These are phyloP conservation scores for Anser brachyrhynchus DNA, from an alignment of 2,113 vertebrate genomes.

Conservation along the genomic window DNA sequence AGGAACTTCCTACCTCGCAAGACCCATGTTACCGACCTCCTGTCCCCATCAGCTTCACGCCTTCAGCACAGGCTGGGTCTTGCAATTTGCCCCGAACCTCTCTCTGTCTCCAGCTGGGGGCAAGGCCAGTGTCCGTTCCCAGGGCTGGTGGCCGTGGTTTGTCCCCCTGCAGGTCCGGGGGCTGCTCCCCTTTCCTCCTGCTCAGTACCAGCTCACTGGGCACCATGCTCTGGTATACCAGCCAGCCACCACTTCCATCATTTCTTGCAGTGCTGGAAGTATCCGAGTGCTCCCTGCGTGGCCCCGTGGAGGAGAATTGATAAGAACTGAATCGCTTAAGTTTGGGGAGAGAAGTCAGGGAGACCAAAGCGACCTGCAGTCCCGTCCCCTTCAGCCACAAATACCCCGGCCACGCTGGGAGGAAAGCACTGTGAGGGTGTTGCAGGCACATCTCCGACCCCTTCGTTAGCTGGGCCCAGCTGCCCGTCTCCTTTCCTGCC, in stretches of 20 bases:
- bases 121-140: accelerated
- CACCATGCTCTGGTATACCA: neutral
- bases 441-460: neutral
- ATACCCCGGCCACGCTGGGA: neutral
- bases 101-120: neutral
- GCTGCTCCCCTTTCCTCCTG: neutral
- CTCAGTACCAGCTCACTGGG: neutral
- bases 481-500: neutral
- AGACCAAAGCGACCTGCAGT: neutral
- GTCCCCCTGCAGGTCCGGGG: neutral
- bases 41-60: neutral
- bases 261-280: neutral
- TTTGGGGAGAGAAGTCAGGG: neutral
- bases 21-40: neutral
- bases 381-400: neutral
- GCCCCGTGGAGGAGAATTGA: neutral
- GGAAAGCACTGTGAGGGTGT: neutral
- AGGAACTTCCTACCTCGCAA: neutral
- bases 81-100: neutral
- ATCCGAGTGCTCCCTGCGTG: accelerated
- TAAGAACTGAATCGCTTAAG: neutral
- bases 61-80: neutral
- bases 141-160: accelerated
- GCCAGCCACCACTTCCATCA: neutral
- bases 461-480: accelerated